A percentile compares a stretch with the other conserved stretches of the same genome.
phyloP scores from a whole-genome alignment of 1,140 invertebrate genomes.

The Saccostrea echinata region DNA sequence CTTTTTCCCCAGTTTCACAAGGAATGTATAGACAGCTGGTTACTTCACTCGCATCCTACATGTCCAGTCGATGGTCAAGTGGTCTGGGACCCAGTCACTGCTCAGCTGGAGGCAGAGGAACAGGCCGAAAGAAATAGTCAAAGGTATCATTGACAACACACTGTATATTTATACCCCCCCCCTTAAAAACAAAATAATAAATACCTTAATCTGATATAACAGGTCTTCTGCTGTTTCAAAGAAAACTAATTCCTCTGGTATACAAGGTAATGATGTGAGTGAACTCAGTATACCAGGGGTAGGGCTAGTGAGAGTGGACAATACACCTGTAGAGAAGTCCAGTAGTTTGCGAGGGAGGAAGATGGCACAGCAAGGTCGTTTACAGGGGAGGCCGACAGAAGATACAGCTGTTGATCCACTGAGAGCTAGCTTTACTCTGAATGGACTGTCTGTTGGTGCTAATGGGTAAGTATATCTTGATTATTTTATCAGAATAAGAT shows the following conservation, averaged over 20 bases:
- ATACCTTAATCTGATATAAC: constrained; percentile 13
- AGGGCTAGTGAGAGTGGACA: constrained; percentile 45
- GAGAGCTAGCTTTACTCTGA: constrained; percentile 50
- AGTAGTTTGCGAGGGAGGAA: constrained; percentile 34
- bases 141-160: background rate
- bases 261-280: background rate
- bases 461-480: constrained; percentile 8
- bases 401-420: constrained; percentile 19
- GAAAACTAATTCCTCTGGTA: background rate
- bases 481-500: too few species aligned
- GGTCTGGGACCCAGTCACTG: constrained; percentile 66
- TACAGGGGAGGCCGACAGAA: background rate
- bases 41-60: constrained; percentile 77
- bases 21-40: constrained; percentile 79
- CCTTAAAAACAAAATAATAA: too few species aligned
- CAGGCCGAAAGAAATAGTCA: constrained; percentile 38
- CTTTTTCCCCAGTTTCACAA: constrained; percentile 72
- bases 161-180: too few species aligned
- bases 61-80: constrained; percentile 78
- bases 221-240: constrained; percentile 31
- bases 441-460: constrained; percentile 48
- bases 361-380: constrained; percentile 42
- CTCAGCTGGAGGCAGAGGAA: constrained; percentile 54
- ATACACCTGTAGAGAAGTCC: constrained; percentile 27
- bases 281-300: constrained; percentile 51